Percentiles rank a stretch among this genome's conserved stretches.
These are phyloP conservation scores for Muscidifurax raptorellus DNA, from an alignment of 1,140 invertebrate genomes.

Conservation along the genomic window DNA sequence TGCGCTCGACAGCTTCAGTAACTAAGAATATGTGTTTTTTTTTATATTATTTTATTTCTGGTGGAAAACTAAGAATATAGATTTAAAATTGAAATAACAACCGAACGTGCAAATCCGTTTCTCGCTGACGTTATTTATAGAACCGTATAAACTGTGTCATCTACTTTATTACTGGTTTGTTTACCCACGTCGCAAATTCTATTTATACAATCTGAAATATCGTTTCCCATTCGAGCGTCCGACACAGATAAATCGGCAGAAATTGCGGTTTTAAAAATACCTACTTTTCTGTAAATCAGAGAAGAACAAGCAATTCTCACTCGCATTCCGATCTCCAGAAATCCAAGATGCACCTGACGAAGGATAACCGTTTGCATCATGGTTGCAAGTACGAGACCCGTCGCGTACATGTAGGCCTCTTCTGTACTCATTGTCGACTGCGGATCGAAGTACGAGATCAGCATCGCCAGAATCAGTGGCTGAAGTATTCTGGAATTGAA, in stretches of 20 bases:
- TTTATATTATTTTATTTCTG: no score
- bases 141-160: no score
- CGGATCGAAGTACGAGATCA: constrained; percentile 14
- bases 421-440: background rate
- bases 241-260: background rate
- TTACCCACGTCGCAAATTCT: background rate
- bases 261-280: background rate
- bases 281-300: constrained; percentile 35
- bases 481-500: constrained; percentile 10
- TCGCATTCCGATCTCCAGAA: constrained; percentile 25
- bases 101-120: background rate
- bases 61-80: no score
- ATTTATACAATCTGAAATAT: background rate
- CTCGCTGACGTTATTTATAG: no score
- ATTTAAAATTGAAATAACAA: no score
- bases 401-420: constrained; percentile 17
- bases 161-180: no score
- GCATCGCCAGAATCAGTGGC: background rate
- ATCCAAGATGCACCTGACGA: constrained; percentile 20
- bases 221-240: background rate
- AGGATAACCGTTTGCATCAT: background rate
- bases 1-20: constrained; percentile 68
- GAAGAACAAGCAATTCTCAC: constrained; percentile 22
- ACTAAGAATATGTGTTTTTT: constrained; percentile 50
- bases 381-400: background rate